Base-by-base conservation (phyloP, 2,113 vertebrate genomes). In the Cephalopholis sonnerati region DNA sequence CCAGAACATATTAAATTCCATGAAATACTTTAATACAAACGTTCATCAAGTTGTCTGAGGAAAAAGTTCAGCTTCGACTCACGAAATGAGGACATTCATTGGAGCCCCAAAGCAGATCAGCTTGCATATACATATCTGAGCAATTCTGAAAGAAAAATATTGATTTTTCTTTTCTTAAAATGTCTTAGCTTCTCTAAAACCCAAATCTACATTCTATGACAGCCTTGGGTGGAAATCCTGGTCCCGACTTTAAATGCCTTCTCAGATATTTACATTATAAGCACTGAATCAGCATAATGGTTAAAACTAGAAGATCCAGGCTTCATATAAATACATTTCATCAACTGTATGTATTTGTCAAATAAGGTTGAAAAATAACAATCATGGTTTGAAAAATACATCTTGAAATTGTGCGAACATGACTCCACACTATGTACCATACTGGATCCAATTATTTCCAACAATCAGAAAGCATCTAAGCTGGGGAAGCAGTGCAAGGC, bases 11-110 rank as follows among this genome's bases (percentile, higher is more conserved):
- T 4, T 44, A n/a, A 75, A 24, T 68, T 70, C 32, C 53, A 62
- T 13, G 6, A 50, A 72, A 73, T 66, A 12, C 10, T 11, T 59
- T 41, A 8, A 70, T 32, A 32, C 32, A 66, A 46, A 81, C 12
- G 80, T 74, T 86, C 73, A 79, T 24, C 46, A 70, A 90, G 85
- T 84, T 87, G 91, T 88, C 84, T 4, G 85, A 77, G 79, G 82
- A 57, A 75, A 76, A 62, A 7, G 27, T 57, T 73, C 55, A 72
- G n/a, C 24, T 77, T 44, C 46, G 10, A 71, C 36, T 66, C 22
- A 39, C 27, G 12, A 85, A 77, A 83, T 13, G 24, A 79, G 11
- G 24, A 83, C 15, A 74, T 62, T 83, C n/a, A 41, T 27, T 20
- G 17, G 57, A 79, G 64, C 77, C 86, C 72, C 50, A 53, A 53